Conservation (phyloP, 2,888 invertebrate genomes). For the Pammene fasciana region DNA sequence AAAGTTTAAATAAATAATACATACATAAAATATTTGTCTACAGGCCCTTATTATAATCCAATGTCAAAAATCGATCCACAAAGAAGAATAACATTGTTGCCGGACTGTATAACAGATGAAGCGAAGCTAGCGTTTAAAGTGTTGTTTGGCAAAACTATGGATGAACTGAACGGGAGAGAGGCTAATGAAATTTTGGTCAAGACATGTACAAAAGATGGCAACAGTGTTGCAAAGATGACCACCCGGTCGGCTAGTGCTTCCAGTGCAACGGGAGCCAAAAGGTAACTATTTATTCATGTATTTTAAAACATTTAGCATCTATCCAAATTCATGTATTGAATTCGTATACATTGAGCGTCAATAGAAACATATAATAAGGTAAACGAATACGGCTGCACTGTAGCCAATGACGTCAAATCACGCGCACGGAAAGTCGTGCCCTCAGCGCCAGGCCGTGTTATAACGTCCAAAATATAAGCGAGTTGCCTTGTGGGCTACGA, state of each 20-base stretch:
- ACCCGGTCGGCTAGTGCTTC: slow-evolving; percentile 70
- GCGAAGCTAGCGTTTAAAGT: slow-evolving; percentile 85
- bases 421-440: too few relatives aligned
- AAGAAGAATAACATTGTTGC: slow-evolving; percentile 89
- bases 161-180: slow-evolving; percentile 88
- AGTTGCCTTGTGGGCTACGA: too few relatives aligned
- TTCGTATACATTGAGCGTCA: too few relatives aligned
- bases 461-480: too few relatives aligned
- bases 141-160: slow-evolving; percentile 85
- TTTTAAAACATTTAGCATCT: neutral
- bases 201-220: slow-evolving; percentile 86
- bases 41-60: slow-evolving; percentile 85
- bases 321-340: too few relatives aligned
- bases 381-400: too few relatives aligned
- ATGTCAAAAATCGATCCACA: slow-evolving; percentile 86
- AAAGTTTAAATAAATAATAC: too few relatives aligned
- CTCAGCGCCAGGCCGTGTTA: too few relatives aligned
- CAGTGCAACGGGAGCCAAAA: slow-evolving; percentile 66
- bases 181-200: slow-evolving; percentile 92
- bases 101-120: slow-evolving; percentile 87
- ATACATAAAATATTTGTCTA: slow-evolving; percentile 45
- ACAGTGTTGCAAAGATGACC: slow-evolving; percentile 69
- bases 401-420: too few relatives aligned
- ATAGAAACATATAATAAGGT: too few relatives aligned
- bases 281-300: slow-evolving; percentile 51